Evolutionary conservation across 2,113 vertebrate genomes (phyloP).

Genomic region (Gadus macrocephalus): DNA sequence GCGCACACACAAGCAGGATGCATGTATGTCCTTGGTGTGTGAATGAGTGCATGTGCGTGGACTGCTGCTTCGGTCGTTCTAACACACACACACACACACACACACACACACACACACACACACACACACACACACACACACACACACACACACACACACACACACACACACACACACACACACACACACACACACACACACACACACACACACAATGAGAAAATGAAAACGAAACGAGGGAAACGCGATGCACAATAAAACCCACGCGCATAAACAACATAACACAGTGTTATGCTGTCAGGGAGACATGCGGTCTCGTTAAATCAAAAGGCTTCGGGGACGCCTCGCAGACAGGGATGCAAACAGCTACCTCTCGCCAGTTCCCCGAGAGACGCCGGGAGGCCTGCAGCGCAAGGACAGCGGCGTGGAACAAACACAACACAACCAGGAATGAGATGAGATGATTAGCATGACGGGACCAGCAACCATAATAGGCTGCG

Average conservation of each 20-base stretch:
- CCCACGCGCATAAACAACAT: slow-evolving; percentile 10
- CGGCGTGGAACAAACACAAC: slow-evolving; percentile 23
- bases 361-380: slow-evolving; percentile 78
- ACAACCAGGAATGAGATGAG: background rate
- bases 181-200: slow-evolving; percentile 1
- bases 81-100: background rate
- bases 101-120: slow-evolving; percentile 19
- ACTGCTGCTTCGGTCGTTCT: no score
- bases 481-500: no score
- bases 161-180: slow-evolving; percentile 11
- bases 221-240: no score
- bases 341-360: slow-evolving; percentile 14
- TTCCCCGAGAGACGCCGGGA: slow-evolving; percentile 73
- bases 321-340: no score
- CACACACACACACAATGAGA: slow-evolving; percentile 20
- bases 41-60: no score
- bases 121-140: background rate
- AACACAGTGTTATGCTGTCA: no score
- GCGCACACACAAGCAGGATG: no score
- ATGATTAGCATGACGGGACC: no score
- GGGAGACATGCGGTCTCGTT: no score
- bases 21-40: no score
- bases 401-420: slow-evolving; percentile 64
- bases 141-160: slow-evolving; percentile 18
- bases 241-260: background rate